phyloP scores from a whole-genome alignment of 2,113 vertebrate species.

The Calidris pygmaea region DNA sequence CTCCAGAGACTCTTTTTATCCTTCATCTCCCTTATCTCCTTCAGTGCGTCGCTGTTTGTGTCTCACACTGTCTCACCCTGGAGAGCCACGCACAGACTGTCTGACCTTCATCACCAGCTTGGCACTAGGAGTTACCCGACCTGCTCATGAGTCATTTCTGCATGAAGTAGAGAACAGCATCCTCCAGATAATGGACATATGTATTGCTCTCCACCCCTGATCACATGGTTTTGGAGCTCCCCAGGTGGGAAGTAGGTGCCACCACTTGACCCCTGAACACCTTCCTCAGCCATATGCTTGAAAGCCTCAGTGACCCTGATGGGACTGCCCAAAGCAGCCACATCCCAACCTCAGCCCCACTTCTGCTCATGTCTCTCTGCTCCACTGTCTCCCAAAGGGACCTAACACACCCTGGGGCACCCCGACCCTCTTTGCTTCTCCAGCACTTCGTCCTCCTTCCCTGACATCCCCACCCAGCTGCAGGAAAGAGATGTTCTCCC shows the following conservation, averaged over 20 bases:
- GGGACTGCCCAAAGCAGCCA: neutral
- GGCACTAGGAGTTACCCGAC: slow-evolving; percentile 23
- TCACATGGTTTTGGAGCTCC: neutral
- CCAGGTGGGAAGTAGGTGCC: neutral
- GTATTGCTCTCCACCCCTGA: neutral
- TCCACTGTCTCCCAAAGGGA: neutral
- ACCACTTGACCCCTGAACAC: fast-evolving
- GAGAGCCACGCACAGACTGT: neutral
- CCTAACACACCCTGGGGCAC: neutral
- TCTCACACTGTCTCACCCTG: neutral
- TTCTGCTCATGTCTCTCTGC: neutral
- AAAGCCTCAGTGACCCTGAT: neutral
- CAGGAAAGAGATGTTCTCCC: slow-evolving; percentile 1
- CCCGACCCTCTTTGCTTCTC: neutral
- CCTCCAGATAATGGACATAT: neutral
- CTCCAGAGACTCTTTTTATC: neutral
- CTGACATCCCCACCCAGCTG: slow-evolving; percentile 13
- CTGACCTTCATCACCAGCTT: slow-evolving; percentile 22
- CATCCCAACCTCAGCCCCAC: neutral
- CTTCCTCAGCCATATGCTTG: neutral
- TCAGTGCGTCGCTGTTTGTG: neutral
- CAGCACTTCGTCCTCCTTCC: neutral
- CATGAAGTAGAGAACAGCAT: neutral
- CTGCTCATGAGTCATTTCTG: slow-evolving; percentile 28
- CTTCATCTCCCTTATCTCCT: neutral